Evolutionary conservation across 2,797 vertebrate species (phyloP), one percentile per base, ranked within the genome.

Genomic region (Sebastes nivosus): DNA sequence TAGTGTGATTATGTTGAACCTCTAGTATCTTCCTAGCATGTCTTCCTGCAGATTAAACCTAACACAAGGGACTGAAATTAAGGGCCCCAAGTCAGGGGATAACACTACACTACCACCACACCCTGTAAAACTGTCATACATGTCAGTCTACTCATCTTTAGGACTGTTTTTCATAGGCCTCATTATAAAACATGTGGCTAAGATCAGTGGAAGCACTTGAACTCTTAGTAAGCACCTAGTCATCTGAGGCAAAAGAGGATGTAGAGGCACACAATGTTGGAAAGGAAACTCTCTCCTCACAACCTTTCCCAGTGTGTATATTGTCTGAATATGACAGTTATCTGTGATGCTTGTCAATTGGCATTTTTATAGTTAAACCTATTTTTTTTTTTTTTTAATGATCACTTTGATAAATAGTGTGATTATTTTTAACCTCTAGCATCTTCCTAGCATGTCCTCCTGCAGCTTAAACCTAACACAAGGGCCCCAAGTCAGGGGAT

Each of bases 161-260:
- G 34, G 34, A 36, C 34, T 36, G 34, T 36, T 36, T 36, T 36
- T 36, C 34, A 24, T 3, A 18, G 50, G 27, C 25, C 52, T 42
- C 6, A 2, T 54, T 60, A 11, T 57, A 3, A 32, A 0, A 72
- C 66, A 54, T 34, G 58, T 76, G 61, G 87, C 27, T 24, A 7
- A 7, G 12, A 80, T 59, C 22, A 63, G 14, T 46, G 66, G 55
- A 57, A 58, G 29, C 55, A 20, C 24, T 25, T 32, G 13, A 54
- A 30, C 13, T 76, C 67, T 72, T 70, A 67, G 25, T 84, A 75
- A 83, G 81, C 73, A 54, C 27, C 1, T 1, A 10, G 77, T 86
- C 80, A 89, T 85, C 70, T 5, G 10, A 11, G 7, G 20, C 10
- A 55, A 79, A 83, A 83, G 77, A 83, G 75, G 78, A 85, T 79